Base-by-base conservation (phyloP, 1,140 invertebrate genomes). In the Sesamia nonagrioides region DNA sequence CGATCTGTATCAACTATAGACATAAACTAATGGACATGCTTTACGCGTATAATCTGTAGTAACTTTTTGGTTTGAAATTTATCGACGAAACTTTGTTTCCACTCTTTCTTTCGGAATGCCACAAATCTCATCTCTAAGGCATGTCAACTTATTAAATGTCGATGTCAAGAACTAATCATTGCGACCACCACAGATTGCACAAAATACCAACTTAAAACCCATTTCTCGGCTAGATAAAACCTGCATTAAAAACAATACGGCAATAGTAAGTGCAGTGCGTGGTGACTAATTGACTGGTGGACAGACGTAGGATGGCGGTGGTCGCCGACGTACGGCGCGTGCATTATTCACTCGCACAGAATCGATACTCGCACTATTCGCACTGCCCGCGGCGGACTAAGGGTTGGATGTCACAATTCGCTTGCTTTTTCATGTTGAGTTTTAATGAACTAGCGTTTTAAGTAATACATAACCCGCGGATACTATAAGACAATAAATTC, bases 251-350 rank as follows among this genome's bases (percentile, higher is more conserved):
- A 60, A 74, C 71, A 74, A 74, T 74, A 60, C 54, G 15, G 54
- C 35, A 50, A 50, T 42, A 48, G 66, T 69, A 42, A 45, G 33
- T 58, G 71, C 54, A 60, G 54, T 18, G 48, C 68, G 68, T 11
- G 42, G 18, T 27, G 68, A 72, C 73, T 80, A 80, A 80, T 80
- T 80, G 79, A 80, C 79, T 56, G 73, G n/a, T 42, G 63, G 73
- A 76, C 73, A 52, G 72, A 76, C 78, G 73, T 45, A 42, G 42
- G 45, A 21, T 18, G 18, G 18, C 42, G 9, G 17, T 8, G 42
- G 42, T 33, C 66, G 11, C 42, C 37, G 61, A 42, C 61, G 63
- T 3, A 69, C 66, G 61, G 61, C 37, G 33, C 58, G 79, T 80
- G 74, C 54, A 80, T 80, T 77, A 80, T 80, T 80, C 79, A 77